Evolutionary conservation across 1,140 invertebrate species (phyloP).

Genomic region (Globodera ellingtonae): DNA sequence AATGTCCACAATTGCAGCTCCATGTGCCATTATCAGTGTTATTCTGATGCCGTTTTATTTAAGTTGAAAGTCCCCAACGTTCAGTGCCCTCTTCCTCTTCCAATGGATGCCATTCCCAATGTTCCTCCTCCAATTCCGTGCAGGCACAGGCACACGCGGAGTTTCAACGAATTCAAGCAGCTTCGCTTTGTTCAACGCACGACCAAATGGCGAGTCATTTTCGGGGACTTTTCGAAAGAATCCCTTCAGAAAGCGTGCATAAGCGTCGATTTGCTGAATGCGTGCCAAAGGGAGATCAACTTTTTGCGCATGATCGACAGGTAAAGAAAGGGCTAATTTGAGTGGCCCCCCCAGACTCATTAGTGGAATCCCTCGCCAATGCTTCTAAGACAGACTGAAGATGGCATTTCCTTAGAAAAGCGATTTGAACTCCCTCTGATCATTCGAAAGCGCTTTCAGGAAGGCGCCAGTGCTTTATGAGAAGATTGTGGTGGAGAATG

Average conservation of each 20-base stretch:
- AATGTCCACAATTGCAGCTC: not conserved
- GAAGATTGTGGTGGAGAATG: conserved; percentile 59
- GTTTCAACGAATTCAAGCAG: conserved; percentile 27
- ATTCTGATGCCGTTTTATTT: not conserved
- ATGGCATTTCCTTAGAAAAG: no score
- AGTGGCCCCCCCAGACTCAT: not conserved
- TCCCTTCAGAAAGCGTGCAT: conserved; percentile 29
- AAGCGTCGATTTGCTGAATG: conserved; percentile 44
- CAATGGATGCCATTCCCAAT: not conserved
- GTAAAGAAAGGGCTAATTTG: not conserved
- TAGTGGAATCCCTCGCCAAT: not conserved
- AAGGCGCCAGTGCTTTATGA: conserved; percentile 63
- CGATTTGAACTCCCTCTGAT: not conserved
- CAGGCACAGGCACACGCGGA: conserved; percentile 7
- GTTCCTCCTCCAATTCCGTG: not conserved
- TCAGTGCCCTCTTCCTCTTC: conserved; percentile 8
- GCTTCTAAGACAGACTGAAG: no score
- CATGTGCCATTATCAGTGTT: not conserved
- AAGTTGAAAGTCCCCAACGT: not conserved
- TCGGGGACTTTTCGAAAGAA: conserved; percentile 26
- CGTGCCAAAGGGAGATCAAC: conserved; percentile 63
- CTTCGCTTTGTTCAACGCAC: conserved; percentile 53
- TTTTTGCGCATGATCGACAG: conserved; percentile 64
- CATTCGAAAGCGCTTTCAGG: conserved; percentile 5
- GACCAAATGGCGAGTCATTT: conserved; percentile 57